phyloP scores from a whole-genome alignment of 2,113 vertebrate species.

The Sapajus apella region DNA sequence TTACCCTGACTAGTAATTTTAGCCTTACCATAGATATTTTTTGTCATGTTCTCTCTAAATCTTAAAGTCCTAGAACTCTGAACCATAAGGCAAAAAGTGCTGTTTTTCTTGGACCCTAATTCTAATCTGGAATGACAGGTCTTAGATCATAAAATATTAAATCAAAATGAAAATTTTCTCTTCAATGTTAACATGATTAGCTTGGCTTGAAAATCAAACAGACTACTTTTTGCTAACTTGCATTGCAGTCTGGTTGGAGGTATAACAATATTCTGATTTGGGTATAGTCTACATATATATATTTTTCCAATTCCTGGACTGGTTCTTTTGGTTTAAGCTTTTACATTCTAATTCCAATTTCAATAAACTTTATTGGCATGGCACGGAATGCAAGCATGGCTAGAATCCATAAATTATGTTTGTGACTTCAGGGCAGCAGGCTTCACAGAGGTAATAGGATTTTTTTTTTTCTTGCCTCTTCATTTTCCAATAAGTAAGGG shows the following conservation, averaged over 20 bases:
- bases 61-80: constrained; percentile 46
- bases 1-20: constrained; percentile 70
- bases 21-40: constrained; percentile 54
- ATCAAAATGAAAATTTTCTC: constrained; percentile 43
- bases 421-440: constrained; percentile 67
- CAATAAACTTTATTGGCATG: constrained; percentile 76
- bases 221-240: not conserved
- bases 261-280: constrained; percentile 41
- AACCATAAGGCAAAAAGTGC: constrained; percentile 44
- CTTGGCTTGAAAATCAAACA: constrained; percentile 42
- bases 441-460: constrained; percentile 68
- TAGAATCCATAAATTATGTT: constrained; percentile 71
- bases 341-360: constrained; percentile 72
- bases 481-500: constrained; percentile 75
- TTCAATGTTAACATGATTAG: constrained; percentile 35
- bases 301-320: not conserved
- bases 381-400: constrained; percentile 56
- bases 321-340: constrained; percentile 51
- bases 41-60: constrained; percentile 59
- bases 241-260: not conserved
- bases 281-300: not conserved
- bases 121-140: constrained; percentile 20
- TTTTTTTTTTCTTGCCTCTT: constrained; percentile 70
- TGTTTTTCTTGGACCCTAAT: not conserved
- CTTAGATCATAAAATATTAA: constrained; percentile 56